Percentiles rank a stretch among this genome's conserved stretches.
Conservation (phyloP, 2,888 invertebrate species). For the Venustoraphidia nigricollis region DNA sequence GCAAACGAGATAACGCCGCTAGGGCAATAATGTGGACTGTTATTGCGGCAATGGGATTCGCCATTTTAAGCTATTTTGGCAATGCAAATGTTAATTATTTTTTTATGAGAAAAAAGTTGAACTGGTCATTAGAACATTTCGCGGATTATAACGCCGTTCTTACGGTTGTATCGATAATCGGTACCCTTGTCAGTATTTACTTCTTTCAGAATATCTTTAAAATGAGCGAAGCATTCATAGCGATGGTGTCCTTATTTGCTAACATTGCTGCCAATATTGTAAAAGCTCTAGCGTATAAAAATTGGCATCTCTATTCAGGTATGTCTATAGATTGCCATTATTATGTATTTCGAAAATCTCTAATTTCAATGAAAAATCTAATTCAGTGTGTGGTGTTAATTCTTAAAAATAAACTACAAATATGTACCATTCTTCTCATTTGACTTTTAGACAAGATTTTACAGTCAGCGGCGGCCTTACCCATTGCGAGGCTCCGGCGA, state of each 20-base stretch:
- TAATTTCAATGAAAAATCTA: too few species aligned
- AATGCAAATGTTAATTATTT: slow-evolving; percentile 37
- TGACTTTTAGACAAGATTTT: too few species aligned
- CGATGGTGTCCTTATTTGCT: slow-evolving; percentile 26
- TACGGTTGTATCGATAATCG: slow-evolving; percentile 35
- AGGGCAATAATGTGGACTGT: too few species aligned
- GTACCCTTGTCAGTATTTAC: slow-evolving; percentile 39
- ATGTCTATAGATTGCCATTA: too few species aligned
- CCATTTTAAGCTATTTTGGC: slow-evolving; percentile 13
- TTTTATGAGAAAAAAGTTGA: slow-evolving; percentile 44
- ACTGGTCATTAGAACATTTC: slow-evolving; percentile 49
- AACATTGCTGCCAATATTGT: slow-evolving; percentile 18
- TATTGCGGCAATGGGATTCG: too few species aligned
- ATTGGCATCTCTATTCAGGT: slow-evolving; percentile 39
- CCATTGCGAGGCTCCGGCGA: too few species aligned
- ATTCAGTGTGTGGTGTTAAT: too few species aligned
- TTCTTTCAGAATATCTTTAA: slow-evolving; percentile 34
- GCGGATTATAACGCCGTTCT: slow-evolving; percentile 39
- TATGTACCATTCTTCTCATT: too few species aligned
- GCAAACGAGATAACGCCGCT: too few species aligned
- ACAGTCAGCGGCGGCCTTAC: too few species aligned
- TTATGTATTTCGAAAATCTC: too few species aligned
- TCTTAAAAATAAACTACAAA: too few species aligned
- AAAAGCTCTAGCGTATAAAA: slow-evolving; percentile 26
- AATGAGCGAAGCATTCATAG: slow-evolving; percentile 28